Evolutionary conservation across 2,113 vertebrate species (phyloP).

Genomic region (Heptranchias perlo): DNA sequence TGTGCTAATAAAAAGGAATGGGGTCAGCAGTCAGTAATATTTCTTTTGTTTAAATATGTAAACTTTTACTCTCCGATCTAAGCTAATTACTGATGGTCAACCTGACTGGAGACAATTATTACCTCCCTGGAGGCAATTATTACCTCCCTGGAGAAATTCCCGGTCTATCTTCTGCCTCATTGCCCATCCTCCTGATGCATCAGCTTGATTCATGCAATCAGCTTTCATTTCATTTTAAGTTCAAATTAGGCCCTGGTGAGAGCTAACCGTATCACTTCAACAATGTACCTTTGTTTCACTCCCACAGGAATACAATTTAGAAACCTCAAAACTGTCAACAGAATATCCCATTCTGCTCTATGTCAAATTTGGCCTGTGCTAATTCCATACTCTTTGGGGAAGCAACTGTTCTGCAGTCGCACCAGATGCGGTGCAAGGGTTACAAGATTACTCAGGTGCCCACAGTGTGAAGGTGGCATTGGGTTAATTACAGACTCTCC

Average conservation of each 20-base stretch:
- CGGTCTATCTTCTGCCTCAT: conserved; percentile 11
- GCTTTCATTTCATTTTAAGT: conserved; percentile 24
- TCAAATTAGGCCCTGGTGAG: conserved; percentile 3
- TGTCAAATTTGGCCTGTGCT: not conserved
- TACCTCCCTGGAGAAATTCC: conserved; percentile 14
- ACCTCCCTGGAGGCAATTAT: not conserved
- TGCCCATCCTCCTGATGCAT: not conserved
- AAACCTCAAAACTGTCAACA: not conserved
- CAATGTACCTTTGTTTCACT: not conserved
- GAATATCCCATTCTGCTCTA: not conserved
- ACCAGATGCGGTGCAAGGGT: not conserved
- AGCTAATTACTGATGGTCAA: conserved; percentile 29
- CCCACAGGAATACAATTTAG: not conserved
- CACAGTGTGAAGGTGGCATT: not conserved
- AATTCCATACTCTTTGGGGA: not conserved
- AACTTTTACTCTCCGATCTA: conserved; percentile 8
- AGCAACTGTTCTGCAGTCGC: not conserved
- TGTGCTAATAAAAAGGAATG: conserved; percentile 18
- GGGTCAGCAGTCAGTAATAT: conserved; percentile 21
- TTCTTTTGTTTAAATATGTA: not conserved
- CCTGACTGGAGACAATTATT: not conserved
- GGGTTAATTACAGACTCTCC: conserved; percentile 7
- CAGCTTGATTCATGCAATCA: conserved; percentile 19
- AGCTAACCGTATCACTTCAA: conserved; percentile 23
- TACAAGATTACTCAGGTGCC: not conserved